Conservation (phyloP, 2,113 vertebrate genomes). For the Nothocercus nigrocapillus region DNA sequence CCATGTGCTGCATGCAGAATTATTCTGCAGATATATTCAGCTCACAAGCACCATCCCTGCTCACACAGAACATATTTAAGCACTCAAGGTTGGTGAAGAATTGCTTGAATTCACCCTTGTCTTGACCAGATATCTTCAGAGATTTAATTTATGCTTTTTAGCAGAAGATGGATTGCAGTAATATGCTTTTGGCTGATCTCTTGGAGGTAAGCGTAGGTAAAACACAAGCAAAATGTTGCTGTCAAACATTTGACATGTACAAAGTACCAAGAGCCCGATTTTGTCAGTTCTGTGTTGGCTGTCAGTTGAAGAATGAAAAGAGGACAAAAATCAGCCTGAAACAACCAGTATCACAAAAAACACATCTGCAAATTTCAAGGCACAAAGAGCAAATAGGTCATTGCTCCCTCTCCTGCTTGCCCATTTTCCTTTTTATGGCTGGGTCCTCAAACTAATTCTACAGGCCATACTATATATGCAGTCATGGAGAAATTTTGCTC, state of each 20-base stretch:
- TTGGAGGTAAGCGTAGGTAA: background rate
- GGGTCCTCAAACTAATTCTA: background rate
- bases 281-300: background rate
- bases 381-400: background rate
- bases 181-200: background rate
- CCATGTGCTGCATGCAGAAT: background rate
- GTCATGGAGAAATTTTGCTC: background rate
- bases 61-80: background rate
- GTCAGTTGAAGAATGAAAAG: background rate
- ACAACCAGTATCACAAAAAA: background rate
- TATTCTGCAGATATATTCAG: background rate
- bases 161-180: conserved; percentile 12
- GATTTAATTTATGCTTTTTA: background rate
- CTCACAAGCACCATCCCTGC: background rate
- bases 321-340: background rate
- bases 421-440: background rate
- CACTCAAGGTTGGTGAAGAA: accelerated
- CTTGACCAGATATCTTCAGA: background rate
- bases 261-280: background rate
- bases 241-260: background rate
- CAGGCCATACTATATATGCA: accelerated
- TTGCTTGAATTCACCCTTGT: background rate
- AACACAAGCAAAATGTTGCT: background rate
- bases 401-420: background rate
- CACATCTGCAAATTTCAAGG: background rate